Percentiles rank a stretch among this genome's conserved stretches.
Evolutionary conservation across 37 sponge, comb jelly and placozoan genomes (phyloP).

Genomic region (Mnemiopsis leidyi): DNA sequence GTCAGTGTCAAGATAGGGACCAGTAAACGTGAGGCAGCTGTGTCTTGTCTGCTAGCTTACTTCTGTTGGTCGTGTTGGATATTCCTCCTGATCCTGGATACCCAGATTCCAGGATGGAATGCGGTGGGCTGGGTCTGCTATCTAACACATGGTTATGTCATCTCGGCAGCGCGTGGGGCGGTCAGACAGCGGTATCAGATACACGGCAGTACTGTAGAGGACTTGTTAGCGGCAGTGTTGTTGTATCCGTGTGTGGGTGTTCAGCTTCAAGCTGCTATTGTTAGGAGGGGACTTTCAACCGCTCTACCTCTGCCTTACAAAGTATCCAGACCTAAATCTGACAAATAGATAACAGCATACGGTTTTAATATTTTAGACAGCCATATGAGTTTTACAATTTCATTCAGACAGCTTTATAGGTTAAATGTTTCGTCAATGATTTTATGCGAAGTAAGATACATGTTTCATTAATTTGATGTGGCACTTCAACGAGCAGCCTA

Average conservation of each 20-base stretch:
- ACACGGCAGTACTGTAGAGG: not conserved
- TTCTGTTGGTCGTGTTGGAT: not conserved
- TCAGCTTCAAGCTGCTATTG: not conserved
- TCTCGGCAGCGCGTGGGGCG: not conserved
- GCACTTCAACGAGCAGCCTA: no score
- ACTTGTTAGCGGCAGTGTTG: conserved; percentile 4
- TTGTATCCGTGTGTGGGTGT: not conserved
- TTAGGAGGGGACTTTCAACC: not conserved
- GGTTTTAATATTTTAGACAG: no score
- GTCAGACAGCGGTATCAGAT: not conserved
- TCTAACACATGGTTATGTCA: not conserved
- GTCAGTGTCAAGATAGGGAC: not conserved
- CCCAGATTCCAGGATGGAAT: not conserved
- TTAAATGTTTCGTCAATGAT: no score
- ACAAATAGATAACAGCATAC: no score
- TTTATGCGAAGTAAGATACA: no score
- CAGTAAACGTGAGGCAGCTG: not conserved
- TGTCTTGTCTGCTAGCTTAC: not conserved
- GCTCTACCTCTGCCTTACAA: not conserved
- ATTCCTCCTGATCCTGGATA: not conserved
- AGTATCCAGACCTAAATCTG: not conserved
- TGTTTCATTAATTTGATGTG: no score
- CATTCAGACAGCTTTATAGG: no score
- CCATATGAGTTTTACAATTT: no score
- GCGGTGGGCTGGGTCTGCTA: not conserved